phyloP scores from a whole-genome alignment of 2,888 invertebrate genomes.

The Chrysolina americana region DNA sequence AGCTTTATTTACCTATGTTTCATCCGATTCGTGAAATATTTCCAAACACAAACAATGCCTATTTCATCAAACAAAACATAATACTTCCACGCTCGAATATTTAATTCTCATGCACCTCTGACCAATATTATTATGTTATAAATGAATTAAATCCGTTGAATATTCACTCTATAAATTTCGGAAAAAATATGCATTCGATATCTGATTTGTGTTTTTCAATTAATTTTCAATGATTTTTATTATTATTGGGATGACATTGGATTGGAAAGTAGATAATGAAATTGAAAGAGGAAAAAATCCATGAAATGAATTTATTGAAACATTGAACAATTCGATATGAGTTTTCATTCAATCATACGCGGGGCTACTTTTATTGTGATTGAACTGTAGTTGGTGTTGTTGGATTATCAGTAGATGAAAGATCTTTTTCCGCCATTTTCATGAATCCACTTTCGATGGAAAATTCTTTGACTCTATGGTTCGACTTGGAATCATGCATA shows the following conservation, averaged over 20 bases:
- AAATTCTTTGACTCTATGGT: no score
- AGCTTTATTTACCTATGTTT: slow-evolving; percentile 3
- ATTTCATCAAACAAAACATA: slow-evolving; percentile 20
- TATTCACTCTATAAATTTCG: background rate
- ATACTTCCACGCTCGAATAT: slow-evolving; percentile 22
- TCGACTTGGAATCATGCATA: no score
- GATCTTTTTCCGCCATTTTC: no score
- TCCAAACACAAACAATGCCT: slow-evolving; percentile 23
- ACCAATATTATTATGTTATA: slow-evolving; percentile 20
- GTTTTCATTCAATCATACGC: no score
- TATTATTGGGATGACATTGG: background rate
- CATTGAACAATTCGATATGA: no score
- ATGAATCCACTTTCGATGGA: no score
- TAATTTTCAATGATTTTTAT: slow-evolving; percentile 1
- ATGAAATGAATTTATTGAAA: background rate
- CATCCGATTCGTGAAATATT: slow-evolving; percentile 22
- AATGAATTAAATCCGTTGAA: slow-evolving; percentile 11
- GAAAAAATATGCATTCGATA: background rate
- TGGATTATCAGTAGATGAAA: no score
- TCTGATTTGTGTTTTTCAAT: slow-evolving; percentile 10
- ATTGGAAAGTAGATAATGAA: slow-evolving; percentile 3
- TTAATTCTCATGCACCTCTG: slow-evolving; percentile 18
- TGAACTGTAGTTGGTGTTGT: no score
- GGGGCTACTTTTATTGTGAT: no score
- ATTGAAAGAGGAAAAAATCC: background rate